phyloP scores from a whole-genome alignment of 2,113 vertebrate genomes.

The Catharus bicknelli region DNA sequence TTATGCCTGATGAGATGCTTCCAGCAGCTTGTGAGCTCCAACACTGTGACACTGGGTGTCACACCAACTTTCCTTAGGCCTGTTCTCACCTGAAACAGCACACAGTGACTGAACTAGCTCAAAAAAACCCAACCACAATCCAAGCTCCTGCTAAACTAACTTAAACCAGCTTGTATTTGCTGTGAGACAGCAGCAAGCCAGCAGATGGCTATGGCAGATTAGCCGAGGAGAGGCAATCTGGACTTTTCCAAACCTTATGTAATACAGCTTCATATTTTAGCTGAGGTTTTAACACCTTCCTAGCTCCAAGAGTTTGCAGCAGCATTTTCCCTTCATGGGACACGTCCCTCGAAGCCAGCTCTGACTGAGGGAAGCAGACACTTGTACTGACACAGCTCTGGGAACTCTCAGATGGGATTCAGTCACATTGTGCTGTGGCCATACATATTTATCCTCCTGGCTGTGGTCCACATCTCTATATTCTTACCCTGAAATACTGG shows the following conservation, averaged over 20 bases:
- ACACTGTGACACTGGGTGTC: rapidly evolving
- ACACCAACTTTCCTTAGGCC: not conserved
- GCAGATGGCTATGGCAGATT: constrained; percentile 50
- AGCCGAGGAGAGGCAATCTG: not conserved
- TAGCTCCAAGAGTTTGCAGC: not conserved
- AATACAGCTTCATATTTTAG: not conserved
- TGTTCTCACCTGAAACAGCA: not conserved
- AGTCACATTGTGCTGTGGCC: not conserved
- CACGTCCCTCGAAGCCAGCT: rapidly evolving
- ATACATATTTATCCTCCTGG: not conserved
- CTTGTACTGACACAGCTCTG: not conserved
- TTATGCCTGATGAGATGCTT: not conserved
- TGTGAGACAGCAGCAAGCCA: constrained; percentile 16
- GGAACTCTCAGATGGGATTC: not conserved
- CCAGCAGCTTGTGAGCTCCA: not conserved
- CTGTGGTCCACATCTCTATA: not conserved
- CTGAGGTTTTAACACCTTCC: constrained; percentile 24
- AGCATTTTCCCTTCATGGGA: not conserved
- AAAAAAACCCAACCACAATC: not conserved
- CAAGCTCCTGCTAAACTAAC: not conserved
- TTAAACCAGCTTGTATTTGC: constrained; percentile 1
- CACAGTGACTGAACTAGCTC: not conserved
- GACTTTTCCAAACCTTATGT: not conserved
- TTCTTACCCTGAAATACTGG: not conserved
- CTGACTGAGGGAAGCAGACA: not conserved